Base-by-base conservation (phyloP, 1,140 invertebrate species). In the Drosophila repletoides region DNA sequence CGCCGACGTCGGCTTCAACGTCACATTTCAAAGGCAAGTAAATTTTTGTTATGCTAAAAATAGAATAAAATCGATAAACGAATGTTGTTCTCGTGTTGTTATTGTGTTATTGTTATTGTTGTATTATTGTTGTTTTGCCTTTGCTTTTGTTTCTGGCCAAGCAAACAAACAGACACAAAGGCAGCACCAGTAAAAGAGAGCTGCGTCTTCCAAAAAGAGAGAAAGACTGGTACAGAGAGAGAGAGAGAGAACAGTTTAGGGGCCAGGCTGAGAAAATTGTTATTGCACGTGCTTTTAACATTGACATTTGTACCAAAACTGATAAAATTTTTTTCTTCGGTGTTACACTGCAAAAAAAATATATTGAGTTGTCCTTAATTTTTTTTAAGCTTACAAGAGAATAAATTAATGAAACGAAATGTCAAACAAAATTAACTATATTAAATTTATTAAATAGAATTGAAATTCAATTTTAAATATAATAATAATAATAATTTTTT, bases 21-120 rank as follows among this genome's bases (percentile, higher is more conserved):
- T 76, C 66, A 80, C 72, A 71, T 74, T 83, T 66, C 58, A 87
- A 87, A 77, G 72, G 70, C 76, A 87, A 81, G 83, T 73, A 81
- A 72, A 75, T 68, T 84, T 80, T 80, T 60, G 49, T 56, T 68
- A 46, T 59, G 68, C 88, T 89, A 89, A 86, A 89, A 89, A 89
- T 89, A 89, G 88, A 64, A 71, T 59, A 89, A 89, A 89, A 89
- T 89, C 88, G 76, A 89, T 89, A 89, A 89, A 86, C 73, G 79
- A 88, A 81, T 84, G 81, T 81, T 68, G 46, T 52, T 64, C n/a
- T n/a, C 52, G 58, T 68, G 21, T 48, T 45, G n/a, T 40, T 67
- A 21, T 48, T 45, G 33, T 60, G 17, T 67, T 67, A 14, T 15
- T 34, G 9, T 22, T 56, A 19, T 36, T 34, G 14, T 17, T 46